Conservation (phyloP, 2,888 invertebrate species). For the Hirtodrosophila duncani region DNA sequence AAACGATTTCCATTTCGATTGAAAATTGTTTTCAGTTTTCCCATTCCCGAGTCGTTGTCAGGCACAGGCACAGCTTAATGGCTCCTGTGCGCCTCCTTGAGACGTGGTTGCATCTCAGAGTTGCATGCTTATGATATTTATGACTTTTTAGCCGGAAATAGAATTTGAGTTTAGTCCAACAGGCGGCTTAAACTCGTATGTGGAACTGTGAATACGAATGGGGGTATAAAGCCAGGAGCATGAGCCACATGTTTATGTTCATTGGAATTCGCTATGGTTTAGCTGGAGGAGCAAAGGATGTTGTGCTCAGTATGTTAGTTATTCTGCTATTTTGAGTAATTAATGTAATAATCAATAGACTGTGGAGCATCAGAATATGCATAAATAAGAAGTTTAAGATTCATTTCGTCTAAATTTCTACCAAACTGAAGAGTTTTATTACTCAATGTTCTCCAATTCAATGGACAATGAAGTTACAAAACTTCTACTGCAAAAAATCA, state of each 20-base stretch:
- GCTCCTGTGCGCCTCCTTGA: conserved; percentile 36
- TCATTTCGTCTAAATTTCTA: too few relatives aligned
- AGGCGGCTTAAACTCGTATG: conserved; percentile 26
- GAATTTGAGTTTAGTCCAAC: conserved; percentile 40
- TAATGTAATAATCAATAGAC: too few relatives aligned
- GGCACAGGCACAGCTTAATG: conserved; percentile 51
- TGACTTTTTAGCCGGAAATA: conserved; percentile 55
- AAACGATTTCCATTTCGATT: conserved; percentile 35
- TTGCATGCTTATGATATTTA: conserved; percentile 41
- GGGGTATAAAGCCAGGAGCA: conserved; percentile 23
- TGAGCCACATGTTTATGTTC: conserved; percentile 53
- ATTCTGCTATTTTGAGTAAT: too few relatives aligned
- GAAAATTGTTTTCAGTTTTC: conserved; percentile 32
- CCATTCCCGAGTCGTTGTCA: conserved; percentile 29
- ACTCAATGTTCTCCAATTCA: too few relatives aligned
- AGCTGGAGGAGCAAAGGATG: too few relatives aligned
- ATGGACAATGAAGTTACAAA: too few relatives aligned
- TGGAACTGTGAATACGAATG: conserved; percentile 32
- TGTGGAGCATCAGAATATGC: too few relatives aligned
- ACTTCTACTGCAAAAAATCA: too few relatives aligned
- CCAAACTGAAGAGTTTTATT: too few relatives aligned
- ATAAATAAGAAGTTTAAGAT: too few relatives aligned
- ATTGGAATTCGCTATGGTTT: conserved; percentile 50
- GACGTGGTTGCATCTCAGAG: conserved; percentile 34
- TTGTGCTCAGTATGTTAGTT: too few relatives aligned